Percentiles rank a stretch among this genome's conserved stretches.
These are phyloP conservation scores for Diabrotica balteata DNA, from an alignment of 2,888 invertebrate genomes.

Conservation along the genomic window DNA sequence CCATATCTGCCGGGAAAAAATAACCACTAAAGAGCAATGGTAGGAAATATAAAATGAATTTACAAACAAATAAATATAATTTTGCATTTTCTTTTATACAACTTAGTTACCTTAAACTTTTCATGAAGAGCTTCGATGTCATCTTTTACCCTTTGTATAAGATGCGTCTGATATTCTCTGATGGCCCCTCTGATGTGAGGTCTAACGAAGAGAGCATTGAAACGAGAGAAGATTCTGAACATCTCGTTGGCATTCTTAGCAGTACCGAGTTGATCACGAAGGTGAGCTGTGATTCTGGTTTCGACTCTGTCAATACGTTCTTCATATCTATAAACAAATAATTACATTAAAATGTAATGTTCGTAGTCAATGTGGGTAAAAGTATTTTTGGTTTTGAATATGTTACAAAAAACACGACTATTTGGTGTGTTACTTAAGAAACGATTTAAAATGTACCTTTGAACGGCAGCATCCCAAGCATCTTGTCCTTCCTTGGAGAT, in stretches of 20 bases:
- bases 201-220: constrained; percentile 97
- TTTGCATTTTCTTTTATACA: too few species aligned
- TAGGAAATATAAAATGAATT: too few species aligned
- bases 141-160: constrained; percentile 98
- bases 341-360: neutral
- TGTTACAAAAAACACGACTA: too few species aligned
- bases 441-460: constrained; percentile 56
- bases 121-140: constrained; percentile 98
- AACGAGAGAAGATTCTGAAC: constrained; percentile 98
- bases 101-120: constrained; percentile 84
- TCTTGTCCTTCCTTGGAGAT: constrained; percentile 96
- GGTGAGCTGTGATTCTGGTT: constrained; percentile 94
- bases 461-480: constrained; percentile 97
- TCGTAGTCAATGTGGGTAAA: too few species aligned
- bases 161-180: constrained; percentile 97
- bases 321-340: constrained; percentile 73
- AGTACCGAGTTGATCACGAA: constrained; percentile 96
- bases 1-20: too few species aligned
- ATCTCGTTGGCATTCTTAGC: constrained; percentile 99
- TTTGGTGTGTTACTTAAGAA: too few species aligned
- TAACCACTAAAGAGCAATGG: too few species aligned
- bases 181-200: constrained; percentile 99
- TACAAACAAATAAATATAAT: too few species aligned
- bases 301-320: constrained; percentile 98
- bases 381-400: too few species aligned